Percentiles rank a stretch among this genome's conserved stretches.
Conservation (phyloP, 2,888 invertebrate species). For the Scaptomyza caliginosa region DNA sequence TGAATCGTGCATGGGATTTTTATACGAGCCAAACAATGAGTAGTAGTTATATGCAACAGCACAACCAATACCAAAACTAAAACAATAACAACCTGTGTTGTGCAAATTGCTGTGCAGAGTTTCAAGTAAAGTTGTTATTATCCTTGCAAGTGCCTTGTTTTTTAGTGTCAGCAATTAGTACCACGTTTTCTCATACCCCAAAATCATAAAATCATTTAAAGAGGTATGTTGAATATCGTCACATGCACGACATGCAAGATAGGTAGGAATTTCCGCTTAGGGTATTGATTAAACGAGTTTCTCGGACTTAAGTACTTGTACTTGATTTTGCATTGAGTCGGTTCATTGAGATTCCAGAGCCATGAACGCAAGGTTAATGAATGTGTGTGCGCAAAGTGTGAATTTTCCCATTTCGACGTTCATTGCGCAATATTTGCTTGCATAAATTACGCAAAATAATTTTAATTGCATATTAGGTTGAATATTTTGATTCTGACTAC, state of each 20-base stretch:
- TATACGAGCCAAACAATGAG: constrained; percentile 20
- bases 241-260: no score
- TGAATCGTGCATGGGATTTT: constrained; percentile 68
- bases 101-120: constrained; percentile 50
- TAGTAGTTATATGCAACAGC: constrained; percentile 18
- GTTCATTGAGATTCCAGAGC: constrained; percentile 14
- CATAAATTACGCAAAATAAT: constrained; percentile 14
- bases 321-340: constrained; percentile 14
- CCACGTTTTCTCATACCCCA: constrained; percentile 36
- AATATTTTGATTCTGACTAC: constrained; percentile 1
- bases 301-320: no score
- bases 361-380: constrained; percentile 30
- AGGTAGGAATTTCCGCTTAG: neutral
- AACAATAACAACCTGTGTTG: constrained; percentile 24
- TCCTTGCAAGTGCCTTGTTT: constrained; percentile 18
- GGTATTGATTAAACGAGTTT: neutral
- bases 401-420: constrained; percentile 29
- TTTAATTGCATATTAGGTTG: constrained; percentile 5
- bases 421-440: constrained; percentile 16
- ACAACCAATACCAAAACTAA: constrained; percentile 5
- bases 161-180: constrained; percentile 63
- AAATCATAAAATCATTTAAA: neutral
- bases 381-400: constrained; percentile 42
- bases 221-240: no score
- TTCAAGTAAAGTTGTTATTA: constrained; percentile 37